These are phyloP conservation scores for Bactericera cockerelli DNA, from an alignment of 1,140 invertebrate genomes.

Conservation along the genomic window DNA sequence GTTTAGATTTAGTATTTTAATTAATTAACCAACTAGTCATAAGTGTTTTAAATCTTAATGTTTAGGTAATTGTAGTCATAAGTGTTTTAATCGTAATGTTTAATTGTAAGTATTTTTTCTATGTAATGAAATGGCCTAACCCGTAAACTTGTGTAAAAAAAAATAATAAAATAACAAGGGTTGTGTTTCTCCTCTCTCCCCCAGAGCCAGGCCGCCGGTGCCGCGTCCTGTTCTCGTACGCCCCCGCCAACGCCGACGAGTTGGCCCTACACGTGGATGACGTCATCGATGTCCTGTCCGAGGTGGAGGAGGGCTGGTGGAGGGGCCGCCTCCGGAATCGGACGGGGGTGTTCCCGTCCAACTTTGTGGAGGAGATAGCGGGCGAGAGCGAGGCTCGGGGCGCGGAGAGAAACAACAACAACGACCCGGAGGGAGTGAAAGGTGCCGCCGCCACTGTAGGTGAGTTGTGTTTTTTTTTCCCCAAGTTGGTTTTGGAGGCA, in stretches of 20 bases:
- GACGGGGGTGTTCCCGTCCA: conserved; percentile 79
- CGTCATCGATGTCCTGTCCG: conserved; percentile 69
- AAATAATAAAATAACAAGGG: too few species aligned
- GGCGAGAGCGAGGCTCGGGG: conserved; percentile 18
- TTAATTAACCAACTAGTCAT: too few species aligned
- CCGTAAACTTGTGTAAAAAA: too few species aligned
- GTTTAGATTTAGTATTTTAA: too few species aligned
- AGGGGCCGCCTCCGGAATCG: conserved; percentile 54
- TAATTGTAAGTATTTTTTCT: too few species aligned
- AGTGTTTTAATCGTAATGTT: too few species aligned
- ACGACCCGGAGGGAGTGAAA: background rate
- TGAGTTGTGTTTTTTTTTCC: too few species aligned
- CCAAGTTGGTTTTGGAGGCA: too few species aligned
- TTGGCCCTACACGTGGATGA: conserved; percentile 70
- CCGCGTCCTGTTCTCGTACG: conserved; percentile 78
- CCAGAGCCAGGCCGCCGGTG: conserved; percentile 39
- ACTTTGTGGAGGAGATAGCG: conserved; percentile 67
- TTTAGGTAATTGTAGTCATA: too few species aligned
- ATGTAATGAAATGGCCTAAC: too few species aligned
- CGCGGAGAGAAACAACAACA: conserved; percentile 14
- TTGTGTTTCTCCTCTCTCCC: conserved; percentile 1
- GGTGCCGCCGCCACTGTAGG: background rate
- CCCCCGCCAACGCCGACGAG: conserved; percentile 83
- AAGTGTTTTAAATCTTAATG: too few species aligned
- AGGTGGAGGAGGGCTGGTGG: conserved; percentile 72